These are phyloP conservation scores for Meteorus cinctellus DNA, from an alignment of 2,888 invertebrate genomes.

Conservation along the genomic window DNA sequence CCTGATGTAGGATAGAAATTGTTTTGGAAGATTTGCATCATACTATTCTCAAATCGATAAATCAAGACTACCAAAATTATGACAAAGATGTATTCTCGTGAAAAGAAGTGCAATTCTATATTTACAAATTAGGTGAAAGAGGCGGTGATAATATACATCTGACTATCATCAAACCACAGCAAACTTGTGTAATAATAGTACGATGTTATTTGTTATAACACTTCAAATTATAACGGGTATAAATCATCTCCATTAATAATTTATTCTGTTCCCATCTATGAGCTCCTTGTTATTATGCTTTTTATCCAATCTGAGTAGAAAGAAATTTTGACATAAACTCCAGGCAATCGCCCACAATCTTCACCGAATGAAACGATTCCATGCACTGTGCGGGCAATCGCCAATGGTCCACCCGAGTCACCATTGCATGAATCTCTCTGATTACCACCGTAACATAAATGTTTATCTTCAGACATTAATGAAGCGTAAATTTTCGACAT, in stretches of 20 bases:
- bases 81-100: too few relatives aligned
- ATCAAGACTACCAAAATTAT: too few relatives aligned
- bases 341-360: slow-evolving; percentile 54
- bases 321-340: slow-evolving; percentile 56
- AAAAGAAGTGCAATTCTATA: too few relatives aligned
- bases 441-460: slow-evolving; percentile 56
- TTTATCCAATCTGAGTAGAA: slow-evolving; percentile 58
- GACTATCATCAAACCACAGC: too few relatives aligned
- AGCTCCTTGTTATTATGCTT: slow-evolving; percentile 13
- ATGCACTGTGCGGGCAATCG: slow-evolving; percentile 51
- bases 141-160: too few relatives aligned
- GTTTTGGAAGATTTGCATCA: too few relatives aligned
- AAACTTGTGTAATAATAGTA: too few relatives aligned
- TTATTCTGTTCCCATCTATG: background rate
- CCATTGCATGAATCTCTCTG: slow-evolving; percentile 58
- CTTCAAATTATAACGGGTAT: background rate
- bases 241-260: background rate
- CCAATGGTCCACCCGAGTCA: slow-evolving; percentile 61
- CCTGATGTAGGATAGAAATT: too few relatives aligned
- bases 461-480: slow-evolving; percentile 28
- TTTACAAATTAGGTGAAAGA: too few relatives aligned
- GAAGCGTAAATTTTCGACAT: slow-evolving; percentile 46
- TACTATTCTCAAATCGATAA: too few relatives aligned
- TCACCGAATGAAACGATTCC: slow-evolving; percentile 61
- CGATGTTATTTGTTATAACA: too few relatives aligned